A percentile compares a stretch with the other conserved stretches of the same genome.
These are phyloP conservation scores for Psittacus erithacus DNA, from an alignment of 2,113 vertebrate species.

Conservation along the genomic window DNA sequence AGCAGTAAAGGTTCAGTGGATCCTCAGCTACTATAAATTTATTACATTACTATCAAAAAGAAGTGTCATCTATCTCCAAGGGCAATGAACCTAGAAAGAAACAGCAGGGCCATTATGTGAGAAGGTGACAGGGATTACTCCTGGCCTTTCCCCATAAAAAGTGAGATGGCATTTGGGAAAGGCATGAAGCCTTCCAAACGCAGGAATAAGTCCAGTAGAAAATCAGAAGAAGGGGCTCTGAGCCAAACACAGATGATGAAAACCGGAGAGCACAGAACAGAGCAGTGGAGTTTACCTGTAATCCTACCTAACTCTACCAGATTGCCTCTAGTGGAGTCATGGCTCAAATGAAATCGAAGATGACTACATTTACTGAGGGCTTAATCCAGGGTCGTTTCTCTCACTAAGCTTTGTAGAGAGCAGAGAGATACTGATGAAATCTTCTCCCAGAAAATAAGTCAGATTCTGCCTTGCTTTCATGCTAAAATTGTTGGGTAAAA, in stretches of 20 bases:
- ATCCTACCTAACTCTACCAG: constrained; percentile 25
- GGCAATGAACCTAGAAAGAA: background rate
- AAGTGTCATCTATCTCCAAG: background rate
- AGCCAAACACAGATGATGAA: background rate
- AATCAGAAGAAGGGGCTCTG: background rate
- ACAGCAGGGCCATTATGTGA: background rate
- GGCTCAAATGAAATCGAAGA: background rate
- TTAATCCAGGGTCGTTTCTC: background rate
- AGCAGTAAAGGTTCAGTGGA: background rate
- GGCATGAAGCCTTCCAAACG: background rate
- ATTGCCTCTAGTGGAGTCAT: background rate
- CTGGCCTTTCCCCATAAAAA: background rate
- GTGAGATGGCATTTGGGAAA: background rate
- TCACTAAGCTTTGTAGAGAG: background rate
- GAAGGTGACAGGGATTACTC: background rate
- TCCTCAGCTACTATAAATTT: background rate
- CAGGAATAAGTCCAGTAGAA: background rate
- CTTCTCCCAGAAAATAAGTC: background rate
- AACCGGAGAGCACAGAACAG: background rate
- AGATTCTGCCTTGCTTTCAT: background rate
- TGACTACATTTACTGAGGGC: background rate
- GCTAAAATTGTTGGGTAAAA: background rate
- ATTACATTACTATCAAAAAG: background rate
- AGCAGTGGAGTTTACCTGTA: constrained; percentile 1
- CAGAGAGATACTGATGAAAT: background rate